A percentile compares a stretch with the other conserved stretches of the same genome.
These are phyloP conservation scores for Prochilodus magdalenae DNA, from an alignment of 2,113 vertebrate species.

Conservation along the genomic window DNA sequence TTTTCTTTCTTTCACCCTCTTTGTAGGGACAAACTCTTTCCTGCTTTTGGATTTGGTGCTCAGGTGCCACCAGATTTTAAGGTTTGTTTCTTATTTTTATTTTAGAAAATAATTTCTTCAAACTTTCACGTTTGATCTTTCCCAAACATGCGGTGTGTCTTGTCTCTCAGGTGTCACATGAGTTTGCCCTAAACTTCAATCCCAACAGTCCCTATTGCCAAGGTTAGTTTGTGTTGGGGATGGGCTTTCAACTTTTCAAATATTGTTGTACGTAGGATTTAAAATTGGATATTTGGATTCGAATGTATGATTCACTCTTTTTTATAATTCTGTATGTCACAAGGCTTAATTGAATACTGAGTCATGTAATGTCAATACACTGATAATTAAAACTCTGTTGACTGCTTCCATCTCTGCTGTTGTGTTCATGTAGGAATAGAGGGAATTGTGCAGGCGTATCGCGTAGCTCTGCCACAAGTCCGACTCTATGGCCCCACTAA, in stretches of 20 bases:
- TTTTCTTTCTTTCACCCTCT: conserved; percentile 14
- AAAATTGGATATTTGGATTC: no score
- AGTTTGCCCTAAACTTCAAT: conserved; percentile 96
- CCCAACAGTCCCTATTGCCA: conserved; percentile 85
- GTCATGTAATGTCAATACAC: not conserved
- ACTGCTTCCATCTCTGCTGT: not conserved
- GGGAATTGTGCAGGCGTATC: conserved; percentile 88
- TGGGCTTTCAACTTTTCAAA: not conserved
- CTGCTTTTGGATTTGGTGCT: conserved; percentile 93
- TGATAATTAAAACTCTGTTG: not conserved
- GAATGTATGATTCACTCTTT: no score
- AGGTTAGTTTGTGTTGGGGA: conserved; percentile 73
- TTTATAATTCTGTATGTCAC: no score
- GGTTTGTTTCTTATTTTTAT: conserved; percentile 67
- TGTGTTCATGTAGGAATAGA: conserved; percentile 80
- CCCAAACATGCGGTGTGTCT: not conserved
- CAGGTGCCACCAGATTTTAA: conserved; percentile 89
- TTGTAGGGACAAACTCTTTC: conserved; percentile 89
- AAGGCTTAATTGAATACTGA: no score
- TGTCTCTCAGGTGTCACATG: conserved; percentile 84
- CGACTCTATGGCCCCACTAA: conserved; percentile 91
- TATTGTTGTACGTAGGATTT: no score
- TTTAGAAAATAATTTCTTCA: not conserved
- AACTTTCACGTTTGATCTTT: not conserved
- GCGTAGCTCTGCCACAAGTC: conserved; percentile 83